Base-by-base conservation (phyloP, 2,113 vertebrate species). In the Scomber colias region DNA sequence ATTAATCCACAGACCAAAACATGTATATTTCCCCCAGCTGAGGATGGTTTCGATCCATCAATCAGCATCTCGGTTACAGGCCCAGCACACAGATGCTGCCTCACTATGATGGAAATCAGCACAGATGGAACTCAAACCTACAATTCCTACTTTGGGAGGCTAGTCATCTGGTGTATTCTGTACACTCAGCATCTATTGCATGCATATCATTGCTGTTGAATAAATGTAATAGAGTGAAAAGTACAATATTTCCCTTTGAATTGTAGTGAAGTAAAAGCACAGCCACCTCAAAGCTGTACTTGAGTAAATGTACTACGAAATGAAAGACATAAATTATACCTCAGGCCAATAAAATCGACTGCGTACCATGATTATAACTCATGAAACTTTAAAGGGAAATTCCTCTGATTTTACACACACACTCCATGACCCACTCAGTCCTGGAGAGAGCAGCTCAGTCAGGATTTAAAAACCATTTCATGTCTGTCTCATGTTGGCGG, bases 71-170 rank as follows among this genome's bases (percentile, higher is more conserved):
- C 6, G 35, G 6, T 35, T 35, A 7, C 35, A 35, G 35, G 5
- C 35, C 35, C 35, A 35, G 35, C 6, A 6, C 35, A 35, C 35
- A 8, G 1, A 8, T 8, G 8, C 35, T 35, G 35, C 35, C 6
- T 8, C 6, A 1, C 35, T 35, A 5, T 35, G 6, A 5, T 8
- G 35, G 35, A 35, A 35, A 35, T 8, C 82, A 92, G 89, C 86
- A 83, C 88, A 92, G 78, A 88, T 82, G 81, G 88, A 84, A 90
- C 75, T 77, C 69, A 55, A 90, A 89, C 87, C 87, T 83, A 85
- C 82, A 89, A 81, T 87, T 85, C 70, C 84, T 71, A 83, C 83
- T 83, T 89, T 89, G 90, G 90, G 93, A 93, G 92, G 93, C 93
- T 94, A 95, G 94, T 35, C 8, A 35, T 35, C 35, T 35, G 35